Evolutionary conservation across 2,797 vertebrate genomes (phyloP), one percentile per base, ranked within the genome.

Genomic region (Lutjanus campechanus): DNA sequence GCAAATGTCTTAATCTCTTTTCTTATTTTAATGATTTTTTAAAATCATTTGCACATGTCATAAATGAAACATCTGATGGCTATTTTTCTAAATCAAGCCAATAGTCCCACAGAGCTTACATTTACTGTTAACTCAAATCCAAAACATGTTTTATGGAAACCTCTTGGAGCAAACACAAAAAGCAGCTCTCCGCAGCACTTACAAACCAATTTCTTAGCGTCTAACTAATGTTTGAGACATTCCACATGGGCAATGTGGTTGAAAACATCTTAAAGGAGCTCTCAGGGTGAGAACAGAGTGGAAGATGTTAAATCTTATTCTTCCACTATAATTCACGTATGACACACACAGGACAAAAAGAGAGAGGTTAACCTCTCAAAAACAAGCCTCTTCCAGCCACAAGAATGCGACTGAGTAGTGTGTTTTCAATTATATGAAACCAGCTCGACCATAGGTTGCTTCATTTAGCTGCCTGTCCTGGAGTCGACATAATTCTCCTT

Each of bases 381-480:
- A 94, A 92, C 85, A 72, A 80, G 77, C 65, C 47, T 80, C 80
- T 47, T 86, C 80, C 51, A 20, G 60, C 92, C 92, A 89, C 90
- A 90, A 89, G 84, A 88, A 91, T 91, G 80, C 82, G 22, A 84
- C 81, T 20, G 69, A 83, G 75, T 79, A 51, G 85, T 75, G 71
- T 94, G 91, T 92, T 93, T 94, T 91, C 85, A 89, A 92, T 95
- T 93, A 92, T 49, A 54, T 20, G 46, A 89, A 90, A 88, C 81
- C 86, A 84, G 73, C 79, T 82, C 74, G 25, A 89, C 73, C 87
- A 85, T 82, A 69, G 77, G 84, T 76, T 77, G 59, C 89, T 91
- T 92, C 85, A 89, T 92, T 93, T 91, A 88, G 83, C 81, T 56
- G 82, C 68, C 70, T 83, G 67, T 86, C 66, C 64, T 67, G 60